These are phyloP conservation scores for Diadromus collaris DNA, from an alignment of 2,888 invertebrate species.

Conservation along the genomic window DNA sequence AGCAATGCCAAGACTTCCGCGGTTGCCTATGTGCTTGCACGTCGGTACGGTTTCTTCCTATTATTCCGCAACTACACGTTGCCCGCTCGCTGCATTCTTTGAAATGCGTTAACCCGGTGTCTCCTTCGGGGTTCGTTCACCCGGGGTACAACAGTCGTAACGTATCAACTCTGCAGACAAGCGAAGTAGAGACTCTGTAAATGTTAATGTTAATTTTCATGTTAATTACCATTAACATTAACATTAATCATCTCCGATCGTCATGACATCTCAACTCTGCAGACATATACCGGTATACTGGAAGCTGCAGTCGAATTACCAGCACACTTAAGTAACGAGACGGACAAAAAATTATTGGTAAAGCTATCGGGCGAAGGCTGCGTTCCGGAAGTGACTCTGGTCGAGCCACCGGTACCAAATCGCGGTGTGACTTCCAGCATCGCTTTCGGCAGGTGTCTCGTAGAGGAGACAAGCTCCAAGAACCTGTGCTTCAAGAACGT, in stretches of 20 bases:
- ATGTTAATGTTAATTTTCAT: no score
- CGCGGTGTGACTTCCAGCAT: constrained; percentile 67
- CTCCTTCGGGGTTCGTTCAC: no score
- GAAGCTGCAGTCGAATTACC: constrained; percentile 71
- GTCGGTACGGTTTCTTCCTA: no score
- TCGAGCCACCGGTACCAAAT: constrained; percentile 72
- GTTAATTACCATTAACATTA: no score
- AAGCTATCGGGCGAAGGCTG: constrained; percentile 79
- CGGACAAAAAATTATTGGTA: constrained; percentile 68
- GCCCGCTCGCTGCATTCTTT: no score
- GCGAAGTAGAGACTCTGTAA: no score
- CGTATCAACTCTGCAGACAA: no score
- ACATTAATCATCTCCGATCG: not conserved
- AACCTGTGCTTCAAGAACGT: constrained; percentile 77
- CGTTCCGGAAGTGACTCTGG: constrained; percentile 79
- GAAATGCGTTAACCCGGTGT: no score
- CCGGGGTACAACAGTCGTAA: no score
- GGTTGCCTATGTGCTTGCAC: no score
- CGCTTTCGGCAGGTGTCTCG: constrained; percentile 76
- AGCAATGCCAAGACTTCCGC: no score
- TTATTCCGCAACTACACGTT: no score
- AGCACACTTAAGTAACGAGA: constrained; percentile 48
- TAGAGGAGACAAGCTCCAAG: constrained; percentile 67
- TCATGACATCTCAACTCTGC: not conserved
- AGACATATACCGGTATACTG: constrained; percentile 73